These are phyloP conservation scores for Poeciliopsis turrubarensis DNA, from an alignment of 2,113 vertebrate species.

Conservation along the genomic window DNA sequence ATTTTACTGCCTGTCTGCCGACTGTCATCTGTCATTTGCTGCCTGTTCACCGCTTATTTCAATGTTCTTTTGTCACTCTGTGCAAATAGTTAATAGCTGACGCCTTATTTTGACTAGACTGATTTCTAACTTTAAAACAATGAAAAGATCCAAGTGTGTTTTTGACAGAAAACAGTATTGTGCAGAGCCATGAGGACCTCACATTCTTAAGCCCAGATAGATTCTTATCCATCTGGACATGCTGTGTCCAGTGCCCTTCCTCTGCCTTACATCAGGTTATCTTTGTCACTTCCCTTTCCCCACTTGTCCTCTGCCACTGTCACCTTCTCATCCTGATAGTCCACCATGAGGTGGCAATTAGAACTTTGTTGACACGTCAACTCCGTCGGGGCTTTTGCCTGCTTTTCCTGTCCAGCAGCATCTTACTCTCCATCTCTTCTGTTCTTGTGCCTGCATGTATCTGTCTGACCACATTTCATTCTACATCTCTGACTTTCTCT, in stretches of 20 bases:
- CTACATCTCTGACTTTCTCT: conserved; percentile 23
- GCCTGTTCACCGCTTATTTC: background rate
- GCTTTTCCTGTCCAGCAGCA: conserved; percentile 44
- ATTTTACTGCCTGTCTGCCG: background rate
- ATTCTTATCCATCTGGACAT: conserved; percentile 45
- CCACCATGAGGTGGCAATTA: conserved; percentile 52
- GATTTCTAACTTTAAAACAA: background rate
- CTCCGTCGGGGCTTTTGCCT: conserved; percentile 29
- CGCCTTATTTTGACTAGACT: too few relatives aligned
- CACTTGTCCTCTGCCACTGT: conserved; percentile 8
- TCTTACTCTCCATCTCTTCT: conserved; percentile 41
- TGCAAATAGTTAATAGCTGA: too few relatives aligned
- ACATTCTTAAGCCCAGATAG: conserved; percentile 23
- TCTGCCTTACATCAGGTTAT: conserved; percentile 41
- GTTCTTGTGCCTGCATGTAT: conserved; percentile 21
- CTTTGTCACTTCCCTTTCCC: conserved; percentile 23
- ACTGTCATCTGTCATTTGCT: conserved; percentile 10
- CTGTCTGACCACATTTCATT: conserved; percentile 41
- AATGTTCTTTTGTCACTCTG: background rate
- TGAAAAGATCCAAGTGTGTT: background rate
- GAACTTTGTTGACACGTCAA: conserved; percentile 46
- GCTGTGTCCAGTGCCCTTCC: conserved; percentile 36
- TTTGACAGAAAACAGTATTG: background rate
- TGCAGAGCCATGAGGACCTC: conserved; percentile 15
- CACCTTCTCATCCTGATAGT: conserved; percentile 14